Base-by-base conservation (phyloP, 2,113 vertebrate species). In the Parus major region DNA sequence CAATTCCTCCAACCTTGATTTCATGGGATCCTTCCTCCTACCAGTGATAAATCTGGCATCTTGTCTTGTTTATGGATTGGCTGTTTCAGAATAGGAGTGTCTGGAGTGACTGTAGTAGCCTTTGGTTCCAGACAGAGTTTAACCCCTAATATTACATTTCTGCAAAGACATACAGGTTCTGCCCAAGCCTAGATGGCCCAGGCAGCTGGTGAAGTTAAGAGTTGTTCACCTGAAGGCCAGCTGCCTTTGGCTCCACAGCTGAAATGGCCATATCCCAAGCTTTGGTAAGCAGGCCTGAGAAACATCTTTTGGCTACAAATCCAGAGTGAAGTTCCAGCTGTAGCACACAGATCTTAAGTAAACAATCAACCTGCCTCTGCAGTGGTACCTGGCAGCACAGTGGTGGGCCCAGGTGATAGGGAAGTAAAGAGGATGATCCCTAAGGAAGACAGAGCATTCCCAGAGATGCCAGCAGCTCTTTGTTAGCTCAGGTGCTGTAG, bases 21-120 rank as follows among this genome's bases (percentile, higher is more conserved):
- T 57, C 36, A 15, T 75, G 82, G 83, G 46, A 65, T 82, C 29
- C 36, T 35, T 86, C 63, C 24, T 87, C 65, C 41, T 68, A 36
- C 52, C 53, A 76, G 15, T 52, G 81, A 71, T 94, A 93, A 77
- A 86, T 93, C 78, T 42, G 7, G 47, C 5, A 0, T 84, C 77
- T 85, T 61, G 10, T 93, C 53, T 89, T 79, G n/a, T 95, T 95
- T 92, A 57, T 88, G 50, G 82, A 41, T 68, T 31, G 28, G 55
- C 77, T 84, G 31, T 71, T 95, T 68, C 57, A 60, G 85, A 76
- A 23, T 25, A 87, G 83, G 66, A 95, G 70, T 90, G 66, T 64
- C 63, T 88, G 69, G 77, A 71, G 53, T 70, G n/a, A 76, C 61
- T 75, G 8, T 42, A 82, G n/a, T 44, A 91, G 61, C 44, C 28